Evolutionary conservation across 2,888 invertebrate genomes (phyloP), one percentile per base, ranked within the genome.

Genomic region (Phytoseiulus persimilis): DNA sequence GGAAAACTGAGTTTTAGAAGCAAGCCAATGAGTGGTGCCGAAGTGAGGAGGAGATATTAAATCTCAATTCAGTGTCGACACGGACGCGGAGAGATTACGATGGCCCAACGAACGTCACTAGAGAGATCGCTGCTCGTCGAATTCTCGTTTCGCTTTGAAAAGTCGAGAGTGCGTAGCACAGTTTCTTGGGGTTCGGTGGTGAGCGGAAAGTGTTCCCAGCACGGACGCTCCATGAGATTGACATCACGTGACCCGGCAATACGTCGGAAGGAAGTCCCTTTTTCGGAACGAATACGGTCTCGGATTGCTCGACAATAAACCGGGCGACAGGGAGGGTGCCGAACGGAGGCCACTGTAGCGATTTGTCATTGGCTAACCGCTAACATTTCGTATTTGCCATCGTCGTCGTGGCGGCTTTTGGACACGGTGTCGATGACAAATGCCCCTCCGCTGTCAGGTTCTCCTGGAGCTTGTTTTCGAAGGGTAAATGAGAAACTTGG

Each of bases 1-100:
- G 39, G 89, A 18, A 39, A 90, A 83, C 87, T 87, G n/a, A 84
- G 83, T 90, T 83, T 32, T 31, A 45, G 18, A 28, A 83, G 46
- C 11, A 1, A 83, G 89, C 23, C 1, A 65, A n/a, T 6, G 89
- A 89, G 46, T 14, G 46, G 14, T 11, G 23, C 9, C 1, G 65
- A 14, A 28, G 65, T 14, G 65, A 65, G 65, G 28, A 65, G 65
- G 65, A 65, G 65, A 65, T 65, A 65, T 65, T 65, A 65, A 65
- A 65, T 3, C 18, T 65, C 65, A 65, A 65, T 65, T 28, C 23
- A 18, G 65, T 65, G 65, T 65, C 65, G 18, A 65, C 65, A 65
- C 65, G 65, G 18, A 65, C 65, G 65, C 65, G 28, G 65, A 23
- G 65, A 14, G 65, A 65, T 65, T 28, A 28, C 65, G 65, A 65